These are phyloP conservation scores for Irena cyanogastra DNA, from an alignment of 2,113 vertebrate species.

Conservation along the genomic window DNA sequence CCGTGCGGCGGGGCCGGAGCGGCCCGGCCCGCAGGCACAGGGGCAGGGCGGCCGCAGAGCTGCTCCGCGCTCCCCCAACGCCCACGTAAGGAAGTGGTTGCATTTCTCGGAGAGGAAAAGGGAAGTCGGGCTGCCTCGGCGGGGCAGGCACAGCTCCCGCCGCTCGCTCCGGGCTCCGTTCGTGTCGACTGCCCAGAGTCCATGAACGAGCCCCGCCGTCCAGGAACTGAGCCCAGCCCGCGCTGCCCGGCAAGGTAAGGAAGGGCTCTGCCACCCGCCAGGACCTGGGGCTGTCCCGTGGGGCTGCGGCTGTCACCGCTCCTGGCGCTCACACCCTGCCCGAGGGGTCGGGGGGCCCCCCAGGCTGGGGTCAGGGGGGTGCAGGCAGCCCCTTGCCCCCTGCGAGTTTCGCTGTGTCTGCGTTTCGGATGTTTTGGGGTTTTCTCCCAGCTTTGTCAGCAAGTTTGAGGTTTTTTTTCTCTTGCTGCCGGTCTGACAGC, in stretches of 20 bases:
- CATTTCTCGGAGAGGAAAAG: conserved; percentile 72
- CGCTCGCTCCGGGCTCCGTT: conserved; percentile 69
- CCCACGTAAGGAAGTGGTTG: conserved; percentile 82
- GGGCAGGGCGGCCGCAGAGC: conserved; percentile 28
- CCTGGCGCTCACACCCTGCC: neutral
- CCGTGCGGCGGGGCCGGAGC: neutral
- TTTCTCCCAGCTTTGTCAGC: neutral
- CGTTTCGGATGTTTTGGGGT: fast-evolving
- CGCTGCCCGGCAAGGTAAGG: conserved; percentile 29
- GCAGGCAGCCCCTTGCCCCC: neutral
- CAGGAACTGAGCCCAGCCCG: neutral
- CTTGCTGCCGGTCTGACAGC: neutral
- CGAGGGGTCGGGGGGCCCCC: neutral
- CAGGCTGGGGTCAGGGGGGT: neutral
- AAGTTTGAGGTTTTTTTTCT: neutral
- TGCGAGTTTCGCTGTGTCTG: neutral
- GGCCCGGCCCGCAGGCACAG: neutral
- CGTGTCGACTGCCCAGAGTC: conserved; percentile 90
- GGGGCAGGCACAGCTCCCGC: neutral
- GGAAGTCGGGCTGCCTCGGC: conserved; percentile 63
- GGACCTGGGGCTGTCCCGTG: neutral
- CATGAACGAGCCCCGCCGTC: conserved; percentile 68
- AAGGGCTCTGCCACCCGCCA: neutral
- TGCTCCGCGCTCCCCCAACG: conserved; percentile 50
- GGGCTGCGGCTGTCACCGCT: neutral